These are phyloP conservation scores for Bothrops alternatus DNA, from an alignment of 2,797 vertebrate species.

Conservation along the genomic window DNA sequence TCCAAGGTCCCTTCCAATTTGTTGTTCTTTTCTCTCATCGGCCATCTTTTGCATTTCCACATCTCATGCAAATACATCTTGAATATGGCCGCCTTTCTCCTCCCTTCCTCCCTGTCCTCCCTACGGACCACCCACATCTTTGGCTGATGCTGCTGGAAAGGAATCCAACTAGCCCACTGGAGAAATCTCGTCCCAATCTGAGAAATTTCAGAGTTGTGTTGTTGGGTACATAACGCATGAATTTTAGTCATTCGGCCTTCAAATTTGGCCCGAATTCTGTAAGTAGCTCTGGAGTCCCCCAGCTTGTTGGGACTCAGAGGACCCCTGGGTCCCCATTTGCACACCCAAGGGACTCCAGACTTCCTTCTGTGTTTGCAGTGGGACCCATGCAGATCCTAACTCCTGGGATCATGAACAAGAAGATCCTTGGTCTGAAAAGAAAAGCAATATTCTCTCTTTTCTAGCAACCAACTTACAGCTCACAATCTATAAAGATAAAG, in stretches of 20 bases:
- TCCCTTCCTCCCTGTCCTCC: background rate
- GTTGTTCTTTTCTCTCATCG: background rate
- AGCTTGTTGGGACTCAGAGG: background rate
- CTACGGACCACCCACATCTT: background rate
- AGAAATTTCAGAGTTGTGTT: too few species aligned
- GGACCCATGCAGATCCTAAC: background rate
- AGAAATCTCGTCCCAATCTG: too few species aligned
- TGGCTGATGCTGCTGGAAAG: background rate
- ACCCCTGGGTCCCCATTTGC: background rate
- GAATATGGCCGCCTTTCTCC: background rate
- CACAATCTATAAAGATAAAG: background rate
- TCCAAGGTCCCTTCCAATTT: background rate
- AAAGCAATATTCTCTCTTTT: background rate
- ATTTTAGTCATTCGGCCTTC: background rate
- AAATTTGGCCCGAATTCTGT: background rate
- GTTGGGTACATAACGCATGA: too few species aligned
- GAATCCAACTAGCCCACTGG: too few species aligned
- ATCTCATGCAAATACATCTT: background rate
- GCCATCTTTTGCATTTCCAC: background rate
- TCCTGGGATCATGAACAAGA: background rate
- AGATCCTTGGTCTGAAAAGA: background rate
- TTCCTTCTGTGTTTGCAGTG: background rate
- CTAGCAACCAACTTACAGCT: background rate
- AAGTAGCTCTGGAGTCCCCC: background rate
- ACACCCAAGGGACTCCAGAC: background rate